Base-by-base conservation (phyloP, 2,888 invertebrate genomes). In the Phalangium opilio region DNA sequence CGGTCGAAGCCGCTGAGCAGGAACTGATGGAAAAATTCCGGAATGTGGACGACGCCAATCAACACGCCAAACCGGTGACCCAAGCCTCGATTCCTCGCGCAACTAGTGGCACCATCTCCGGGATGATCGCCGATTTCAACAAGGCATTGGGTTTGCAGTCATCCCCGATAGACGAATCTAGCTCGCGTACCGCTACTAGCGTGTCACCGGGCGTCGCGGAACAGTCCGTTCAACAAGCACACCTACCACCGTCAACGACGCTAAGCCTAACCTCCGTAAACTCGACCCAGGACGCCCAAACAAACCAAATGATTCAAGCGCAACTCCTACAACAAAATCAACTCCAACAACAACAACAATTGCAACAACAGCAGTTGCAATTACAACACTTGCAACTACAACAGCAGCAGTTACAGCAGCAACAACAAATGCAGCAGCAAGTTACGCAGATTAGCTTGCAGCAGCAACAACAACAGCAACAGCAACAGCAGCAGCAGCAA, bases 1-100 rank as follows among this genome's bases (percentile, higher is more conserved):
- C 67, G 1, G 55, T 67, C 34, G 67, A 68, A 51, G 64, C 65
- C 38, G 65, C 66, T 3, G 68, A 67, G 51, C 59, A 59, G 43
- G 55, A 56, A 42, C 49, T 53, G 38, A 53, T 57, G 53, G 54
- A 57, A 43, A 49, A 49, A 66, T 68, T 67, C 1, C 66, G 43
- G 33, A 17, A 33, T 17, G 17, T 33, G n/a, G 35, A 17, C 11
- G 27, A 45, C 15, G 45, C 40, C 12, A 27, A 27, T 8, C 21
- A 45, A 41, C 17, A 20, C 3, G 17, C 18, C 14, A 44, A 21
- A 19, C 44, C 35, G 20, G n/a, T 36, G n/a, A 19, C 19, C 15
- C 44, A 44, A 17, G 44, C 44, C 17, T 20, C 45, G 32, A 53
- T 57, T 27, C 55, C 56, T n/a, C 40, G 57, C 21, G 57, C 55